Evolutionary conservation across 2,113 vertebrate genomes (phyloP), one percentile per base, ranked within the genome.

Genomic region (Tachysurus fulvidraco): DNA sequence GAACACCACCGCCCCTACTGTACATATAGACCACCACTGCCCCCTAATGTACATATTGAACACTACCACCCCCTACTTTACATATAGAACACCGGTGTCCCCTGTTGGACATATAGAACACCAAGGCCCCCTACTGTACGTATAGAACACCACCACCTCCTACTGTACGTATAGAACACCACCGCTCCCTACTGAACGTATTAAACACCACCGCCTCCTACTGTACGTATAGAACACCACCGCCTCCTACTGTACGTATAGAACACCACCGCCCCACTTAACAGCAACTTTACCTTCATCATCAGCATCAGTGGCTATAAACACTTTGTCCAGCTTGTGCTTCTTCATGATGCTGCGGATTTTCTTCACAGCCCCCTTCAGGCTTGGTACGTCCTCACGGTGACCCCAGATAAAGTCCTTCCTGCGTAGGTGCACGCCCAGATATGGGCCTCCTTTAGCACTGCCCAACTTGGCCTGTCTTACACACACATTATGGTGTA

Each of bases 371-470:
- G 97, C 96, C 17, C 95, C 96, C 23, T 93, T 95, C 13, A 99
- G 94, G 88, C 96, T 97, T 55, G 98, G 98, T 14, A 99, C 96
- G 0, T 99, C 98, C 59, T 97, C 96, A 91, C 97, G 93, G 93
- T 99, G 98, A 50, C 98, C 98, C 98, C 98, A 99, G 90, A 99
- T 94, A 57, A 99, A 99, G 90, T 99, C 98, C 88, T 96, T 99
- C 55, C 98, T 95, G 65, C 98, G 94, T 54, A 99, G 94, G 89
- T 99, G 98, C 30, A 97, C 97, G 0, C 93, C 97, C 1, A 99
- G 94, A 88, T 98, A 99, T 0, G 97, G 95, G 1, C 97, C 98
- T 0, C 98, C 98, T 81, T 92, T 91, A 8, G 97, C 95, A 30
- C 95, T 96, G 84, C 97, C 97, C 2, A 88, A 91, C 89, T 95